phyloP scores from a whole-genome alignment of 2,113 vertebrate species.

The Brachypteracias leptosomus region DNA sequence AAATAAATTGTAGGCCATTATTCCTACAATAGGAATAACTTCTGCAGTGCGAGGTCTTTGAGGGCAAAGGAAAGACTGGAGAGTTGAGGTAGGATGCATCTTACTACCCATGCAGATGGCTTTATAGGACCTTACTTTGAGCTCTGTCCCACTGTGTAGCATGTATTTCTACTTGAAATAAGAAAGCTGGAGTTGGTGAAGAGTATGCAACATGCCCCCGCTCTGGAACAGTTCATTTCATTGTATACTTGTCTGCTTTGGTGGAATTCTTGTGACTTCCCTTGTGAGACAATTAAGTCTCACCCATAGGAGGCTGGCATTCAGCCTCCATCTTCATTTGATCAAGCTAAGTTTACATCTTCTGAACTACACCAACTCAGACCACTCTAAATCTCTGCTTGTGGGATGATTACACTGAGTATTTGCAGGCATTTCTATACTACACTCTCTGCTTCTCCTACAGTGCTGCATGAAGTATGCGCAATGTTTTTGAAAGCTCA shows the following conservation, averaged over 20 bases:
- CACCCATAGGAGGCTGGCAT: background rate
- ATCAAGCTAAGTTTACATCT: background rate
- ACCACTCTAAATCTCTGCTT: background rate
- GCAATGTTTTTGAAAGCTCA: background rate
- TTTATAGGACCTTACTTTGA: background rate
- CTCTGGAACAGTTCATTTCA: background rate
- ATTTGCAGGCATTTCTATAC: background rate
- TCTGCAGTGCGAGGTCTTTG: background rate
- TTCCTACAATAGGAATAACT: background rate
- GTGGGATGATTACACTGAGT: background rate
- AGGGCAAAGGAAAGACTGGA: background rate
- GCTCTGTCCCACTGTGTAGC: background rate
- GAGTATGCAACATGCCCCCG: background rate
- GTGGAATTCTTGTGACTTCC: background rate
- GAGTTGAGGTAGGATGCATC: background rate
- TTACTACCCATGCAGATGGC: background rate
- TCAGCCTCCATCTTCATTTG: background rate
- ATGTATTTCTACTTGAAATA: background rate
- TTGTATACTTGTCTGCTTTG: background rate
- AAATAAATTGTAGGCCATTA: background rate
- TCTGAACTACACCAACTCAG: background rate
- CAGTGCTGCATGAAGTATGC: background rate
- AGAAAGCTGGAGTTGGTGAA: background rate
- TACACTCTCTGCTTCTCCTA: background rate
- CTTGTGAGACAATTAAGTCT: background rate